These are phyloP conservation scores for Drosophila maculinotata DNA, from an alignment of 2,888 invertebrate species.

Conservation along the genomic window DNA sequence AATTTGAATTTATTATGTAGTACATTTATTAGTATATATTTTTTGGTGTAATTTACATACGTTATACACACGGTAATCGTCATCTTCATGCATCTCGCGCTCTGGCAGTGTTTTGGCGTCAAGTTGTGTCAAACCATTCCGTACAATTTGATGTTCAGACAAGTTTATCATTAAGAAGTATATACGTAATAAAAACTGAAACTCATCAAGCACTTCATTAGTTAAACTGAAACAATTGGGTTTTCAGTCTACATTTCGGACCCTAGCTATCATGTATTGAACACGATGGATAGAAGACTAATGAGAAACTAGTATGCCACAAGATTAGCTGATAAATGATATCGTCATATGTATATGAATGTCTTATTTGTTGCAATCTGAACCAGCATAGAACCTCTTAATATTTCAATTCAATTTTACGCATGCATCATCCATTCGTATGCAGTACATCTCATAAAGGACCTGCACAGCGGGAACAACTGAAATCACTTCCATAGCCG, in stretches of 20 bases:
- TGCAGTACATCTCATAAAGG: constrained; percentile 2
- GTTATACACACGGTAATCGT: constrained; percentile 55
- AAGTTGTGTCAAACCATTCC: constrained; percentile 84
- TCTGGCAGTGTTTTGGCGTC: constrained; percentile 84
- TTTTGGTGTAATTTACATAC: constrained; percentile 52
- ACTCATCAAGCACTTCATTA: constrained; percentile 31
- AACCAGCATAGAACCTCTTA: background rate
- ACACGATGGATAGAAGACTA: constrained; percentile 11
- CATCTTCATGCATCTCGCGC: constrained; percentile 62
- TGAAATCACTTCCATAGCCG: constrained; percentile 34
- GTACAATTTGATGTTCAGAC: constrained; percentile 78
- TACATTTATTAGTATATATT: constrained; percentile 29
- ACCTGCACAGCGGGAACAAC: constrained; percentile 34
- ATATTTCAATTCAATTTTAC: constrained; percentile 4
- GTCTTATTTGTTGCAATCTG: background rate
- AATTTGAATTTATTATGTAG: constrained; percentile 31
- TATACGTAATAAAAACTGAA: constrained; percentile 47
- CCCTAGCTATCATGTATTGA: constrained; percentile 13
- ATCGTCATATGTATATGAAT: background rate
- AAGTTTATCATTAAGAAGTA: constrained; percentile 58
- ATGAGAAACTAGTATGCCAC: background rate
- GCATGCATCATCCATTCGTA: constrained; percentile 5
- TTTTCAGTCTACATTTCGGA: constrained; percentile 13
- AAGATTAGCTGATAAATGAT: constrained; percentile 6
- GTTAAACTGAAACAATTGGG: constrained; percentile 36